Evolutionary conservation across 1,140 invertebrate species (phyloP), one percentile per base, ranked within the genome.

Genomic region (Drosophila parvula): DNA sequence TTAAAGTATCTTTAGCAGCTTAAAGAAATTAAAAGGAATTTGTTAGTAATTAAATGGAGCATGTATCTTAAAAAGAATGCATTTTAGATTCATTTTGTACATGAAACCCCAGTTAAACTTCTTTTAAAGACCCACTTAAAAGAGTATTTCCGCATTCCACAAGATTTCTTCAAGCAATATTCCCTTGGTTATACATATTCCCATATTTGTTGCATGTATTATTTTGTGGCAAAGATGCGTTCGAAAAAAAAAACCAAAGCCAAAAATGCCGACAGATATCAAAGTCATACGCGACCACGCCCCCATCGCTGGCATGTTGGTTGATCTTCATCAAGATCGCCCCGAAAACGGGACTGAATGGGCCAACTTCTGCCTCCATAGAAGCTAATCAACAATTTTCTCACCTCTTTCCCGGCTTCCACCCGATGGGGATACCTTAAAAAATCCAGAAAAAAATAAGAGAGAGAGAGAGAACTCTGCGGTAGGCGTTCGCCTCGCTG

Each of bases 351-450:
- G 73, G 40, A 75, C 48, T 55, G 57, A 71, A 44, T 69, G 60
- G 53, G 38, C 62, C 30, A 55, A 58, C 59, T 58, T 44, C 50
- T 48, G 77, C 90, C 90, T 82, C 90, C 90, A 76, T 90, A 80
- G 83, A 91, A 91, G 90, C 90, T 91, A 91, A 91, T 91, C 90
- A 91, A 91, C 85, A 91, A 91, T 91, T 91, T 91, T 91, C 90
- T 91, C 90, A 91, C 90, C 90, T 91, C 90, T 91, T 91, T 91
- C 88, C 88, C 78, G 79, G 78, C 73, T 64, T 22, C 22, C 22
- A 22, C 22, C 22, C 22, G 22, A 2, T 22, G 22, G 63, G 28
- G 34, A 68, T 16, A 28, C 18, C 22, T 22, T 7, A 59, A 78
- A 69, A 55, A 44, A 22, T 10, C 44, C 34, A 38, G 14, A 57